A percentile compares a stretch with the other conserved stretches of the same genome.
These are phyloP conservation scores for Myodes glareolus DNA, from an alignment of 2,113 vertebrate genomes.

Conservation along the genomic window DNA sequence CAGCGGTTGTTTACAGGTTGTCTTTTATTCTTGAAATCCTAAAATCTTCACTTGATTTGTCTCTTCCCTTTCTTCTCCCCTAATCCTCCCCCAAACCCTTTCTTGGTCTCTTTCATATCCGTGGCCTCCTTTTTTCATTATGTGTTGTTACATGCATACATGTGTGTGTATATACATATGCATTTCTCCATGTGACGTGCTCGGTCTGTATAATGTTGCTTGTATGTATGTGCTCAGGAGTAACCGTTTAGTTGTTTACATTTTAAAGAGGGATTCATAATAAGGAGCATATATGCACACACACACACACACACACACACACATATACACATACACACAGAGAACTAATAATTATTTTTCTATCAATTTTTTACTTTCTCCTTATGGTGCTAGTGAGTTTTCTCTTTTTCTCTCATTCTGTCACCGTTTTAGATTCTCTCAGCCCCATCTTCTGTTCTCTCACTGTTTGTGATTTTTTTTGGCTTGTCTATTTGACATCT, in stretches of 20 bases:
- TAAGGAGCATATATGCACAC: neutral
- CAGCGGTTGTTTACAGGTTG: neutral
- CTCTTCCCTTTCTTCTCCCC: too few species aligned
- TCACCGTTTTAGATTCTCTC: constrained; percentile 22
- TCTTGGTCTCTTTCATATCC: neutral
- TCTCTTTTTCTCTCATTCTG: neutral
- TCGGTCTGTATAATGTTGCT: neutral
- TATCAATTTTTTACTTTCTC: neutral
- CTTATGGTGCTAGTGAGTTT: neutral
- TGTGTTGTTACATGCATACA: neutral
- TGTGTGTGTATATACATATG: neutral
- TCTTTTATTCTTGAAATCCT: neutral
- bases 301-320: neutral
- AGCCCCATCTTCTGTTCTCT: neutral
- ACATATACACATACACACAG: neutral
- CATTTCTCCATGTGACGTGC: neutral
- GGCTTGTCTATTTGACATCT: neutral
- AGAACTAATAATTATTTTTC: neutral
- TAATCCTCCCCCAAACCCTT: neutral
- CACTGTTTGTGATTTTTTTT: neutral
- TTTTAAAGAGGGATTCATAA: neutral
- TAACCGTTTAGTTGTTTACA: neutral
- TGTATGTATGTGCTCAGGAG: neutral
- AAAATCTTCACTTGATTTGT: neutral
- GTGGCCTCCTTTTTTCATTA: neutral